A percentile compares a stretch with the other conserved stretches of the same genome.
Conservation (phyloP, 2,888 invertebrate genomes). For the Strigamia maritima region DNA sequence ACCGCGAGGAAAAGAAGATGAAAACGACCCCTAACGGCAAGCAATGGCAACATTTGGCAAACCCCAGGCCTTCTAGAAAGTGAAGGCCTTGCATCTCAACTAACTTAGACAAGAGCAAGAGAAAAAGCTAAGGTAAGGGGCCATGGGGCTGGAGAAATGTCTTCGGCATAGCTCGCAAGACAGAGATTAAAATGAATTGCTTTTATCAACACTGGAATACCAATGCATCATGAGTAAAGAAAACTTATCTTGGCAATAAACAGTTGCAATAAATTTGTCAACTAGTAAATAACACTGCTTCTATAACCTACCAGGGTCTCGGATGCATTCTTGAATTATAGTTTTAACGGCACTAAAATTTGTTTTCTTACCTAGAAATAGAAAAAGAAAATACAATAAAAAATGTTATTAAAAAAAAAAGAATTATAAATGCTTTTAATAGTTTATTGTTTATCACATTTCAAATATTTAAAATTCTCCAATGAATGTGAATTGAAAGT, state of each 20-base stretch:
- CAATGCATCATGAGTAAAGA: constrained; percentile 26
- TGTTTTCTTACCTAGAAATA: constrained; percentile 21
- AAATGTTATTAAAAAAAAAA: not conserved
- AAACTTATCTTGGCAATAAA: constrained; percentile 28
- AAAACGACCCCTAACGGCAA: constrained; percentile 34
- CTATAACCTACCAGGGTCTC: not conserved
- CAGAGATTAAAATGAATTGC: constrained; percentile 34
- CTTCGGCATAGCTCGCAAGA: constrained; percentile 29
- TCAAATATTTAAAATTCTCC: not conserved
- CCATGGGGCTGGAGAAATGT: constrained; percentile 26
- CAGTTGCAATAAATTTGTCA: constrained; percentile 31
- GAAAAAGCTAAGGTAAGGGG: constrained; percentile 27
- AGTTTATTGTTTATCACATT: not conserved
- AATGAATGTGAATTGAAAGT: not conserved
- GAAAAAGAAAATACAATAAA: not conserved
- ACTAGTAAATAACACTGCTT: constrained; percentile 1
- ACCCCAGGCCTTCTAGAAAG: constrained; percentile 30
- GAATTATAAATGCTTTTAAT: not conserved
- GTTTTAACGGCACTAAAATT: not conserved
- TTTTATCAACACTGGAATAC: constrained; percentile 31
- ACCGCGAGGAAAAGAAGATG: constrained; percentile 31
- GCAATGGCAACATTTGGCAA: constrained; percentile 34
- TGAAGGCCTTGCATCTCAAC: constrained; percentile 32
- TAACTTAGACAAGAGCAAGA: constrained; percentile 30
- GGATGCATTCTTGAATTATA: not conserved